A percentile compares a stretch with the other conserved stretches of the same genome.
These are phyloP conservation scores for Martes martes DNA, from an alignment of 2,113 vertebrate species.

Conservation along the genomic window DNA sequence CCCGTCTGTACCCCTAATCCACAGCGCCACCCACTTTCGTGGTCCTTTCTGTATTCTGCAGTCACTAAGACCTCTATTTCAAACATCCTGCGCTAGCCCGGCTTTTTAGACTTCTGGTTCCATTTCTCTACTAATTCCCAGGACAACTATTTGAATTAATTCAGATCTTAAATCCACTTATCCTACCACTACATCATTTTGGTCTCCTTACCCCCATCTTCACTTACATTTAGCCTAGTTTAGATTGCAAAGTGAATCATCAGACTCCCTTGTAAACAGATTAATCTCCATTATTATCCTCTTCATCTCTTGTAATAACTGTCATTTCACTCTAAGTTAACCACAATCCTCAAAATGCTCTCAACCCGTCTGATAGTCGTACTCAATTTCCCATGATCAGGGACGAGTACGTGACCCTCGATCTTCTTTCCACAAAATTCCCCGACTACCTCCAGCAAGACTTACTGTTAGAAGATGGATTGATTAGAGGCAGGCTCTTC, in stretches of 20 bases:
- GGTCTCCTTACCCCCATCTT: neutral
- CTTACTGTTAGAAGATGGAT: neutral
- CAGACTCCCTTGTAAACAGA: neutral
- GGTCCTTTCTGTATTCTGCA: neutral
- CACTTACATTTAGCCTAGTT: neutral
- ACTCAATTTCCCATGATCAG: neutral
- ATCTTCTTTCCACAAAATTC: neutral
- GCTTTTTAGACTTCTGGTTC: neutral
- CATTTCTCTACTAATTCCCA: neutral
- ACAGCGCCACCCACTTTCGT: neutral
- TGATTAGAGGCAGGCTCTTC: neutral
- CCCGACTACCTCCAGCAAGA: neutral
- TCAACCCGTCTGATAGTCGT: neutral
- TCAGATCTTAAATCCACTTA: neutral
- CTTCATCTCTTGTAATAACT: too few species aligned
- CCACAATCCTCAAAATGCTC: neutral
- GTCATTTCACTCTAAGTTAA: neutral
- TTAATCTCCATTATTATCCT: neutral
- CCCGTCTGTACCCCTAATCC: neutral
- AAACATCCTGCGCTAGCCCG: neutral
- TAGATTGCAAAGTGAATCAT: neutral
- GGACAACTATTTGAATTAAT: neutral
- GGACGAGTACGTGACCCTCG: neutral
- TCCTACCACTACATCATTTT: neutral
- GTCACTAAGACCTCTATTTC: neutral